These are phyloP conservation scores for Papilio glaucus DNA, from an alignment of 1,140 invertebrate genomes.

Conservation along the genomic window DNA sequence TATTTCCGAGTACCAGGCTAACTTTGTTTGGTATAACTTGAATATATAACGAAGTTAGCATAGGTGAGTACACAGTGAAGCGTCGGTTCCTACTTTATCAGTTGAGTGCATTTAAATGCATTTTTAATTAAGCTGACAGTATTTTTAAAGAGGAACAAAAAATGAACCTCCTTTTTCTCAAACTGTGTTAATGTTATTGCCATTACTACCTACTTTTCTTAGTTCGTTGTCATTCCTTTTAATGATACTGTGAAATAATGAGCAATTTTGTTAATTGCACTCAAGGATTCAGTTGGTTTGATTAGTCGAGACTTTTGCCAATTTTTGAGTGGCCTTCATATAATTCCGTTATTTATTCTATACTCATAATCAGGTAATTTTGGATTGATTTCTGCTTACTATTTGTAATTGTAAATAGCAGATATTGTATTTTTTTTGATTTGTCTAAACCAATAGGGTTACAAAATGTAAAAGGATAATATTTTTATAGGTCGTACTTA, in stretches of 20 bases:
- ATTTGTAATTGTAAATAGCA: too few species aligned
- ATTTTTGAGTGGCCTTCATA: background rate
- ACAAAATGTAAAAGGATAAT: too few species aligned
- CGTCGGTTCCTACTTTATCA: background rate
- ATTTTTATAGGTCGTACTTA: too few species aligned
- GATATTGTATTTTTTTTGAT: too few species aligned
- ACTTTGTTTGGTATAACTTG: slow-evolving; percentile 25
- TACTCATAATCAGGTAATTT: too few species aligned
- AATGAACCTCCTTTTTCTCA: background rate
- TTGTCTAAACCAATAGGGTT: too few species aligned
- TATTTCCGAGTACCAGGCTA: slow-evolving; percentile 1
- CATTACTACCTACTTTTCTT: too few species aligned
- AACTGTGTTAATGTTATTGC: background rate
- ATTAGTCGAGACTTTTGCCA: slow-evolving; percentile 20
- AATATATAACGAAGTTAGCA: slow-evolving; percentile 12
- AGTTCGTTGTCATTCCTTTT: background rate
- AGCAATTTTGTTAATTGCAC: slow-evolving; percentile 29
- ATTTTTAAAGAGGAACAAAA: background rate
- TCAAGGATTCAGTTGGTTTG: background rate
- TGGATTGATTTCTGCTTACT: too few species aligned
- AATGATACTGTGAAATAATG: slow-evolving; percentile 14
- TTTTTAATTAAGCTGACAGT: background rate
- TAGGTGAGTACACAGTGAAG: slow-evolving; percentile 11
- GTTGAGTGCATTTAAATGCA: background rate
- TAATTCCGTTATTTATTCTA: too few species aligned